Percentiles rank a stretch among this genome's conserved stretches.
phyloP scores from a whole-genome alignment of 2,113 vertebrate species.

The Corvus cornix region DNA sequence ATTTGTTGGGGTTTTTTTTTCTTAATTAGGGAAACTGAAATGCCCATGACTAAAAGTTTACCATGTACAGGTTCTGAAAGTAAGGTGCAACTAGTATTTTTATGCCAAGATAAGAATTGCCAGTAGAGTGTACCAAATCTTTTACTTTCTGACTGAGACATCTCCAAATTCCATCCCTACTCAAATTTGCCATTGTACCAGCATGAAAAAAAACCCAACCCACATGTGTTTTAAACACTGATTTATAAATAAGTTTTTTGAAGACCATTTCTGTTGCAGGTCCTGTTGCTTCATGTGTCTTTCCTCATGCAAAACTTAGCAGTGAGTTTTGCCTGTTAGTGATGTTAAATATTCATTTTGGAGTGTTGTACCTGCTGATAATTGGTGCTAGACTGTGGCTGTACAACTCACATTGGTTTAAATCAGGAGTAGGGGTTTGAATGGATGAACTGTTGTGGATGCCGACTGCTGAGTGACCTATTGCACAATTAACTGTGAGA shows the following conservation, averaged over 20 bases:
- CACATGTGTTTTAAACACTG: not conserved
- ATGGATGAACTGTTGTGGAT: not conserved
- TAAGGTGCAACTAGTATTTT: not conserved
- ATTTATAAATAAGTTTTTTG: not conserved
- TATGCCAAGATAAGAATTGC: not conserved
- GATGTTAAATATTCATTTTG: not conserved
- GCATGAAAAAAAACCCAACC: rapidly evolving
- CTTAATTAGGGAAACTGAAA: not conserved
- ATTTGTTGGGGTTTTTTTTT: not conserved
- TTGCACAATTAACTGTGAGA: not conserved
- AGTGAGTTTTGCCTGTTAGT: not conserved
- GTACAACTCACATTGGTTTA: not conserved
- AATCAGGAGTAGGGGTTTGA: not conserved
- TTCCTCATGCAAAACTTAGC: not conserved
- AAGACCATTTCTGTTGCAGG: not conserved
- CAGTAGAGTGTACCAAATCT: not conserved
- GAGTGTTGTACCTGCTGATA: not conserved
- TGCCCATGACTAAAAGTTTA: not conserved
- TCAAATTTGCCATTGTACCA: not conserved
- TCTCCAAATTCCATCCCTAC: not conserved
- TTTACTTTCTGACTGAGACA: not conserved
- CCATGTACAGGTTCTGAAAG: not conserved
- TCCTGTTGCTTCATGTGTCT: not conserved
- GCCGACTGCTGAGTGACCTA: not conserved
- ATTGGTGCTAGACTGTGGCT: not conserved